phyloP scores from a whole-genome alignment of 2,888 invertebrate genomes.

The Philonicus albiceps region DNA sequence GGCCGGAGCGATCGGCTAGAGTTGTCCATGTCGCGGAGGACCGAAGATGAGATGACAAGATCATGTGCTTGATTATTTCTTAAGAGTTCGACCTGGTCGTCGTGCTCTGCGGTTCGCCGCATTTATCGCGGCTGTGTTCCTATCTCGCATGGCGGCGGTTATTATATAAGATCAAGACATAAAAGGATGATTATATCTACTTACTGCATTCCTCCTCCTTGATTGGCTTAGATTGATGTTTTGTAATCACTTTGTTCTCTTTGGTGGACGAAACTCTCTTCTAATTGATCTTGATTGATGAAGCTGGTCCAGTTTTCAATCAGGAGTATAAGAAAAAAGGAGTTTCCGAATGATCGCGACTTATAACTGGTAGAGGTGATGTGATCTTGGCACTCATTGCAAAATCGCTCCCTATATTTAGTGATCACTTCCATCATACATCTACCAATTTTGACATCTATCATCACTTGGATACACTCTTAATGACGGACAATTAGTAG shows the following conservation, averaged over 20 bases:
- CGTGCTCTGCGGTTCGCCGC: background rate
- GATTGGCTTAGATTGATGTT: constrained; percentile 21
- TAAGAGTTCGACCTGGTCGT: background rate
- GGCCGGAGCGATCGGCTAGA: background rate
- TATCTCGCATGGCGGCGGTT: background rate
- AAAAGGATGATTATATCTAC: constrained; percentile 22
- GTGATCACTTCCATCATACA: background rate
- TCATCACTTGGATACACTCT: constrained; percentile 30
- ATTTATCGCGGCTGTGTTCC: background rate
- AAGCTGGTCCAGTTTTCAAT: constrained; percentile 44
- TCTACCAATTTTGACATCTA: constrained; percentile 19
- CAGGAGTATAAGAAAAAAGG: background rate
- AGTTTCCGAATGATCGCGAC: background rate
- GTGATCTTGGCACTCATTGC: background rate
- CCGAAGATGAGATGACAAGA: constrained; percentile 27
- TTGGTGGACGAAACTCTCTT: constrained; percentile 24
- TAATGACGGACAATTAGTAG: constrained; percentile 46
- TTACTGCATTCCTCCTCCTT: constrained; percentile 29
- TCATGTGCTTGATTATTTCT: constrained; percentile 37
- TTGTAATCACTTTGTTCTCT: background rate
- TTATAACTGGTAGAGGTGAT: background rate
- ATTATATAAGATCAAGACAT: constrained; percentile 38
- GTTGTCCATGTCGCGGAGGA: background rate
- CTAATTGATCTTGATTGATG: constrained; percentile 48
- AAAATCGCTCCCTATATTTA: background rate